A percentile compares a stretch with the other conserved stretches of the same genome.
These are phyloP conservation scores for Indicator indicator DNA, from an alignment of 2,113 vertebrate species.

Conservation along the genomic window DNA sequence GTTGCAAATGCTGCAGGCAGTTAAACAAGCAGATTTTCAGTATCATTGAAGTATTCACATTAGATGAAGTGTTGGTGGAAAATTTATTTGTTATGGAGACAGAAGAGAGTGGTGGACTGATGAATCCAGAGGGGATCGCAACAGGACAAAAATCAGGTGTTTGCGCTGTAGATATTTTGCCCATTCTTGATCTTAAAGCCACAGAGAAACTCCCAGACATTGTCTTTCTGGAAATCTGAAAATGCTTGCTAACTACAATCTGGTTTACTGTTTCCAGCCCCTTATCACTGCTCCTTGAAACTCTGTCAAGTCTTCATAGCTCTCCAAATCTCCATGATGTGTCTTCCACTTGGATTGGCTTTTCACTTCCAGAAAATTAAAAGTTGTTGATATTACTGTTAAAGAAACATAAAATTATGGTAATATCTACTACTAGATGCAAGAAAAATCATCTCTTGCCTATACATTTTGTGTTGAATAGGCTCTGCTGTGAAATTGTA, in stretches of 20 bases:
- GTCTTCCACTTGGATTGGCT: neutral
- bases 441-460: neutral
- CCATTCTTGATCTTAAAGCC: neutral
- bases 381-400: rapidly evolving
- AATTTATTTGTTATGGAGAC: neutral
- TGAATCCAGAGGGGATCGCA: neutral
- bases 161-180: neutral
- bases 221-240: neutral
- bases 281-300: neutral
- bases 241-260: neutral
- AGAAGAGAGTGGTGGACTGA: neutral
- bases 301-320: neutral
- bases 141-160: neutral
- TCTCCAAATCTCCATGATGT: neutral
- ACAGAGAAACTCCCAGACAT: neutral
- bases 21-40: neutral
- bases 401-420: neutral
- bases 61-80: neutral
- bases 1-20: neutral
- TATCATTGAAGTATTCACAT: neutral
- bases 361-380: neutral
- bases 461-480: rapidly evolving
- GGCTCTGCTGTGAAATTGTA: neutral
- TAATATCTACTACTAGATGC: neutral
- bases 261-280: neutral